A percentile compares a stretch with the other conserved stretches of the same genome.
These are phyloP conservation scores for Diplazon laetatorius DNA, from an alignment of 2,888 invertebrate species.

Conservation along the genomic window DNA sequence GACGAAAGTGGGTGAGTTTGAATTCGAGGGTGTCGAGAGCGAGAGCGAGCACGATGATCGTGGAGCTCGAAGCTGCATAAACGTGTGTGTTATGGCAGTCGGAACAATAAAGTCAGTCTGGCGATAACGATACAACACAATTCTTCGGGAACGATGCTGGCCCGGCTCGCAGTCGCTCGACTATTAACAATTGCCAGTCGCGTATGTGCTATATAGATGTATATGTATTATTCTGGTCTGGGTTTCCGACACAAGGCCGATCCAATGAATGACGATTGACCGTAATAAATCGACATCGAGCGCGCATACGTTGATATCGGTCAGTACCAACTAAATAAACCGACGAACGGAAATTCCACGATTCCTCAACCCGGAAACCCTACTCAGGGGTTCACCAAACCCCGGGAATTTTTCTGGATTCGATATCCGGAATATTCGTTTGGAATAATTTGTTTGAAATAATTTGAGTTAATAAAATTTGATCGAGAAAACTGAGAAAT, in stretches of 20 bases:
- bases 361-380: too few relatives aligned
- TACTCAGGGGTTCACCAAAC: too few relatives aligned
- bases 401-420: too few relatives aligned
- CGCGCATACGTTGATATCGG: constrained; percentile 23
- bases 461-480: too few relatives aligned
- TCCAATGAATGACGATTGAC: constrained; percentile 63
- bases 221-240: constrained; percentile 53
- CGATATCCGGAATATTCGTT: too few relatives aligned
- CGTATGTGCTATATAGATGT: constrained; percentile 27
- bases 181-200: constrained; percentile 49
- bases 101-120: constrained; percentile 56
- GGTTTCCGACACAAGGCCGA: constrained; percentile 62
- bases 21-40: constrained; percentile 23
- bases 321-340: constrained; percentile 16
- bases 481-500: too few relatives aligned
- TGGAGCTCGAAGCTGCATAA: neutral
- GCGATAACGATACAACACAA: constrained; percentile 57
- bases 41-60: too few relatives aligned
- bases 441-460: too few relatives aligned
- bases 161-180: constrained; percentile 18
- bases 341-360: constrained; percentile 5
- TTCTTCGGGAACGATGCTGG: constrained; percentile 20
- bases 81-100: constrained; percentile 31
- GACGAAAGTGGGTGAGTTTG: constrained; percentile 10
- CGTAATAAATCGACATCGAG: constrained; percentile 62